Evolutionary conservation across 2,888 invertebrate genomes (phyloP).

Genomic region (Priocnemis perturbator): DNA sequence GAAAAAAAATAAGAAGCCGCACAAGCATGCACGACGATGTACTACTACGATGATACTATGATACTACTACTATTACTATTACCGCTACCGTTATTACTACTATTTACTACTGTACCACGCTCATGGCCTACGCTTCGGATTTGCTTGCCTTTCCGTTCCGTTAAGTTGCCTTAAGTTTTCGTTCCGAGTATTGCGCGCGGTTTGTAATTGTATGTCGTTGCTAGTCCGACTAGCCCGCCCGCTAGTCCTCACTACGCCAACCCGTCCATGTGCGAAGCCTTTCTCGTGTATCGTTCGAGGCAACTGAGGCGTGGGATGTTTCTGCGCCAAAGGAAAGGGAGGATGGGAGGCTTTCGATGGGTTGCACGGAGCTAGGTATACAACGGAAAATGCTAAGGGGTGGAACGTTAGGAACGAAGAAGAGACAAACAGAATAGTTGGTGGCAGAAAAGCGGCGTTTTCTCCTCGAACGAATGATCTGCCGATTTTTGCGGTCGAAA

Average conservation of each 20-base stretch:
- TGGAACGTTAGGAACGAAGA: background rate
- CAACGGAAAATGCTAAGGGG: background rate
- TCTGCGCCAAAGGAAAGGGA: slow-evolving; percentile 1
- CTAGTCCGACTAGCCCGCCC: slow-evolving; percentile 67
- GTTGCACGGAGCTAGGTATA: background rate
- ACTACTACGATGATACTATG: background rate
- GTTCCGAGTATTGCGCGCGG: slow-evolving; percentile 29
- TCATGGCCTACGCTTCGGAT: slow-evolving; percentile 59
- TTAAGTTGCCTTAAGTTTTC: slow-evolving; percentile 58
- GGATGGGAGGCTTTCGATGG: slow-evolving; percentile 2
- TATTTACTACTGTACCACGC: slow-evolving; percentile 27
- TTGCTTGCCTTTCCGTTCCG: slow-evolving; percentile 55
- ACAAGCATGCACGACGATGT: slow-evolving; percentile 12
- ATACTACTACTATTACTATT: too few relatives aligned
- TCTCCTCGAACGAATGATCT: slow-evolving; percentile 29
- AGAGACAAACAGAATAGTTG: background rate
- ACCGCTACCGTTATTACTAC: slow-evolving; percentile 1
- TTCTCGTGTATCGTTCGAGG: slow-evolving; percentile 56
- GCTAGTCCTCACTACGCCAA: slow-evolving; percentile 72
- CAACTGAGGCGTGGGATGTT: slow-evolving; percentile 14
- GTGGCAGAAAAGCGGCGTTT: background rate
- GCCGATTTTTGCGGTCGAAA: slow-evolving; percentile 30
- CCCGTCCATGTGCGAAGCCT: slow-evolving; percentile 70
- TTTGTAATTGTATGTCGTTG: slow-evolving; percentile 48
- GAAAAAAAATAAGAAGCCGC: slow-evolving; percentile 11